Percentiles rank a stretch among this genome's conserved stretches.
These are phyloP conservation scores for Amphiprion ocellaris DNA, from an alignment of 2,113 vertebrate genomes.

Conservation along the genomic window DNA sequence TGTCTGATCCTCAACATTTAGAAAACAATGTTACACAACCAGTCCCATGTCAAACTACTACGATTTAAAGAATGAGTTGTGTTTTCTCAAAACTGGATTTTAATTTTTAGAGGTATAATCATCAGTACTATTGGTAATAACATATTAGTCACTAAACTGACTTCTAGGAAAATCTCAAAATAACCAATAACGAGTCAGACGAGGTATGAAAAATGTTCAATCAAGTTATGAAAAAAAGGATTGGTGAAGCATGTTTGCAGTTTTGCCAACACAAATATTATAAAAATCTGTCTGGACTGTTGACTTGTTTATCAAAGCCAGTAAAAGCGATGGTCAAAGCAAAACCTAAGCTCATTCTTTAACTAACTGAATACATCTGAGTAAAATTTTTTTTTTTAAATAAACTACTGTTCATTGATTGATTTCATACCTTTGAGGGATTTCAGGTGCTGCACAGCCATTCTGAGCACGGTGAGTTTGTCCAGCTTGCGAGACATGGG, in stretches of 20 bases:
- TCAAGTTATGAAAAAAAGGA: no score
- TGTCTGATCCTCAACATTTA: no score
- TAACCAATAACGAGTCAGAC: no score
- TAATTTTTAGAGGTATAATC: neutral
- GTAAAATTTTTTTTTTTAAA: no score
- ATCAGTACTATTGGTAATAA: neutral
- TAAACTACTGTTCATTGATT: neutral
- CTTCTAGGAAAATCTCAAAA: neutral
- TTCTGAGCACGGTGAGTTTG: constrained; percentile 93
- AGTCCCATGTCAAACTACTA: neutral
- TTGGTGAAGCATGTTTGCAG: neutral
- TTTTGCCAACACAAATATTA: neutral
- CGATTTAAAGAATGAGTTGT: neutral
- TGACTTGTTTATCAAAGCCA: neutral
- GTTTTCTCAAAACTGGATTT: neutral
- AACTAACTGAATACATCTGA: no score
- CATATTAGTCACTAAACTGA: neutral
- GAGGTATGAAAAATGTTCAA: no score
- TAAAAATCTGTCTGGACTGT: neutral
- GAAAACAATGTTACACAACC: neutral
- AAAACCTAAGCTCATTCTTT: no score
- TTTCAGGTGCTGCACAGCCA: constrained; percentile 94
- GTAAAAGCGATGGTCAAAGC: no score
- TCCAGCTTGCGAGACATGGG: constrained; percentile 91
- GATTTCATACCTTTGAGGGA: constrained; percentile 88